Evolutionary conservation across 2,113 vertebrate species (phyloP), one percentile per base, ranked within the genome.

Genomic region (Phocoena phocoena): DNA sequence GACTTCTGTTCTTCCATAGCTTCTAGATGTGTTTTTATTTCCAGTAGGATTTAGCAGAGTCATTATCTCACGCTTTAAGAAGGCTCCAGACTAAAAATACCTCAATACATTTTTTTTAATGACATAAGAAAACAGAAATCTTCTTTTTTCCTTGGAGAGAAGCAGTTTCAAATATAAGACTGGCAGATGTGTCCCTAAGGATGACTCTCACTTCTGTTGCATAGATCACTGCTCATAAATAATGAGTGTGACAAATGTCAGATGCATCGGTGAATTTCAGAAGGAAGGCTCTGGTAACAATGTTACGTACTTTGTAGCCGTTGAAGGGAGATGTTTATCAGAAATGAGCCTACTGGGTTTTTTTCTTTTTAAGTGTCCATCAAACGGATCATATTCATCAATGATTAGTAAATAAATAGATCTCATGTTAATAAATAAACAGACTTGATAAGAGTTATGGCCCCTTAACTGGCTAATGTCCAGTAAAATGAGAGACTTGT

Each of bases 211-310:
- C 33, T 73, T 96, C 26, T 60, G 2, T 17, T 9, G 33, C 68
- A 38, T 26, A 77, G 93, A 50, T 95, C 65, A 23, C 80, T 95
- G 63, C 76, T 94, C 38, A 88, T 91, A 77, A 88, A 68, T 96
- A 93, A 93, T 95, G 81, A 84, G 25, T 65, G n/a, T 92, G 58
- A 70, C 79, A 63, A 38, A 79, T 74, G 58, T 60, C 63, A 95
- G 74, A 84, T 65, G 41, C 41, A 44, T 60, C 63, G 20, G 41
- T n/a, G 83, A 76, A 26, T 77, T 90, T 96, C n/a, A 21, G 38
- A 91, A 76, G 21, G 88, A 68, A 28, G 50, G 13, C 31, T 96
- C 62, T 92, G 25, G 25, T 74, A 94, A 93, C 55, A 60, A 2
- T 65, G 25, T 81, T 53, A 14, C 0, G 6, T 0, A 6, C 26